Base-by-base conservation (phyloP, 2,888 invertebrate genomes). In the Anorthoa munda region DNA sequence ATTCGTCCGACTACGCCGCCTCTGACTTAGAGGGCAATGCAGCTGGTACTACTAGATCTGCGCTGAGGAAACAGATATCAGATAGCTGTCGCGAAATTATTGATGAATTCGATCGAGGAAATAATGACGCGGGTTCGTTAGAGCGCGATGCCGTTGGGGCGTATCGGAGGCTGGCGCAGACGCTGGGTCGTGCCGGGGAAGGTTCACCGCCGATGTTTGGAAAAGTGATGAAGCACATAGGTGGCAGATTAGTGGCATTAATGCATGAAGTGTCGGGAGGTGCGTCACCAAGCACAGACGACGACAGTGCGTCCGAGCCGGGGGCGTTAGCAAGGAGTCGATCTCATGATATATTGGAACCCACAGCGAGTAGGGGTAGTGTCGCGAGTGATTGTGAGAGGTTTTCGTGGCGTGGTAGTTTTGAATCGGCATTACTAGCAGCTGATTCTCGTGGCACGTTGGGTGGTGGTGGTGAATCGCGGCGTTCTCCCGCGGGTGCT, bases 221-320 rank as follows among this genome's bases (percentile, higher is more conserved):
- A 5, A 98, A 98, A 95, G 99, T 99, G 18, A 98, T 99, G 98
- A 98, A 98, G 86, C 99, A 99, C 90, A 99, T 99, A 74, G 98
- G 99, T 15, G 98, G 98, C 60, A 96, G 98, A 39, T 94, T 99
- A 77, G 98, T 98, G 45, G 98, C 98, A 0, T 95, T 99, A 76
- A 99, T 99, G 99, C 98, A 99, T 91, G 99, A 99, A 91, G 99
- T 99, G 2, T 98, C 98, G 21, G 98, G 98, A 65, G 98, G 98
- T 50, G 97, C 97, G 12, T 98, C 98, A 83, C 97, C 98, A 0
- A 98, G 97, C 70, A 97, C 97, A 65, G 97, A 97, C 80, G 98
- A 98, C 72, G 98, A 98, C 77, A 98, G 97, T 79, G 97, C 97
- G 2, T 97, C 98, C 0, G 98, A 98, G 80, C 96, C 97, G 31